Evolutionary conservation across 2,797 vertebrate genomes (phyloP).

Genomic region (Microtus obscurus): DNA sequence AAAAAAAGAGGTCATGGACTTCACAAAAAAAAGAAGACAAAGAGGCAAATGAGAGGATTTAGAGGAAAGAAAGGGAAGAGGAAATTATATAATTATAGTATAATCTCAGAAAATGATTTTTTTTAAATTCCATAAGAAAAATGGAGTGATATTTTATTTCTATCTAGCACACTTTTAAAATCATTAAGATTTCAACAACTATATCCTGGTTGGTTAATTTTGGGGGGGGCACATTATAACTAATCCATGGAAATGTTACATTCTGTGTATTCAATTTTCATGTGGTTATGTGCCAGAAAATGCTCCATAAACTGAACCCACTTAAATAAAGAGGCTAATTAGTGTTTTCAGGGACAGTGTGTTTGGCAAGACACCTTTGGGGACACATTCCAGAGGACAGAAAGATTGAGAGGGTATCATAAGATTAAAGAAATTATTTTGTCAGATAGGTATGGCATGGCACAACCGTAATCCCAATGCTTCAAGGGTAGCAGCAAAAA

Average conservation of each 20-base stretch:
- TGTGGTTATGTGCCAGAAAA: neutral
- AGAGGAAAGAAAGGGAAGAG: neutral
- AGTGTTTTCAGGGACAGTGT: neutral
- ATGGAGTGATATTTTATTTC: neutral
- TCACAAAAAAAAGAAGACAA: neutral
- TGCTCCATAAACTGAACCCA: neutral
- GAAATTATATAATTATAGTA: neutral
- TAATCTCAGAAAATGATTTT: neutral
- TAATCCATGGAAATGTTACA: neutral
- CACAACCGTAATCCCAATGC: neutral
- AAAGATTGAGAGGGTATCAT: neutral
- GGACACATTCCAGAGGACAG: neutral
- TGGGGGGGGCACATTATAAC: neutral
- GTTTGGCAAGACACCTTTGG: neutral
- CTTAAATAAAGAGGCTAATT: neutral
- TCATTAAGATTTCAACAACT: neutral
- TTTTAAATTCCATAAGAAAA: neutral
- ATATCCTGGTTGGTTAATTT: neutral
- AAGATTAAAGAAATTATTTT: neutral
- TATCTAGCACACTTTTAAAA: conserved; percentile 2
- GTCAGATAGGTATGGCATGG: too few species aligned
- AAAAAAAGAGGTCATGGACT: neutral
- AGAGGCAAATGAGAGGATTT: too few species aligned
- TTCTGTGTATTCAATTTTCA: neutral
- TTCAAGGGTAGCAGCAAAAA: neutral